Conservation (phyloP, 2,113 vertebrate genomes). For the Tachysurus vachellii region DNA sequence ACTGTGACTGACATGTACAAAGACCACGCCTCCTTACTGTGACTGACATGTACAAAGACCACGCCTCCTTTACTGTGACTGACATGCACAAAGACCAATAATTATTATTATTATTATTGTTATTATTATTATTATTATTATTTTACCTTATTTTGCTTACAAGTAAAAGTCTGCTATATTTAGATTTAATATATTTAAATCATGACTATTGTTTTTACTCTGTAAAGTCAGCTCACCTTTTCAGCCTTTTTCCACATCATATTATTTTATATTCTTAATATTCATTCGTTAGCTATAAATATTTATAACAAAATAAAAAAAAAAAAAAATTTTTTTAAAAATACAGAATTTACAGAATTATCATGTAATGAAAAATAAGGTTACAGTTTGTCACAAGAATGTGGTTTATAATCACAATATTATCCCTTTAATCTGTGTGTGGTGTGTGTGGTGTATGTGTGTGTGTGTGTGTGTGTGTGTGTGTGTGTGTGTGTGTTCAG, state of each 20-base stretch:
- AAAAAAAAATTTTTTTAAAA: background rate
- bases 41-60: too few relatives aligned
- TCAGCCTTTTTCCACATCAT: too few relatives aligned
- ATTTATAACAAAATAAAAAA: background rate
- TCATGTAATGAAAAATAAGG: background rate
- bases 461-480: conserved; percentile 12
- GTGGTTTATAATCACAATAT: background rate
- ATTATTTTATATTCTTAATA: too few relatives aligned
- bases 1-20: too few relatives aligned
- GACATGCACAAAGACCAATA: too few relatives aligned
- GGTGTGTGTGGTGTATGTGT: conserved; percentile 24
- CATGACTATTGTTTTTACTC: background rate
- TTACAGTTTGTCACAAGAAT: background rate
- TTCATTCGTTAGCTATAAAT: background rate
- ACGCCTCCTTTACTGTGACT: too few relatives aligned
- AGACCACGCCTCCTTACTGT: background rate
- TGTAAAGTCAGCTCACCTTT: background rate
- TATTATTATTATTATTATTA: too few relatives aligned
- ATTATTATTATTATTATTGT: too few relatives aligned
- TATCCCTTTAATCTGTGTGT: background rate
- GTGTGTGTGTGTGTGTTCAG: conserved; percentile 17
- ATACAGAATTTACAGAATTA: background rate
- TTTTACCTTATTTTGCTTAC: background rate
- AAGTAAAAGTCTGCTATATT: too few relatives aligned
- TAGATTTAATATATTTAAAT: background rate